phyloP scores from a whole-genome alignment of 2,888 invertebrate genomes.

The Eupeodes latifasciatus region DNA sequence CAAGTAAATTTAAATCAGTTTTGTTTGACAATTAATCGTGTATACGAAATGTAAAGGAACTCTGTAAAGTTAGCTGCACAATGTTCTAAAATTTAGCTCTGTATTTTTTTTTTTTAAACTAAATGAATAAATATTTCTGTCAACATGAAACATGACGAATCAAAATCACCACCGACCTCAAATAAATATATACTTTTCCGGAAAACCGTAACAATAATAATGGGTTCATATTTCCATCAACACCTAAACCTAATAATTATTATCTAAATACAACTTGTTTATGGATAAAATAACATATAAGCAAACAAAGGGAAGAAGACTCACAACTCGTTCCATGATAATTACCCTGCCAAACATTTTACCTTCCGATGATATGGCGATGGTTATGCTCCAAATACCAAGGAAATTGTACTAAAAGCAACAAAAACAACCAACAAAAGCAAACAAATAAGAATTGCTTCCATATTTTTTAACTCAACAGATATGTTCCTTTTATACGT shows the following conservation, averaged over 20 bases:
- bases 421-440: slow-evolving; percentile 24
- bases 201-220: background rate
- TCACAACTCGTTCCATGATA: slow-evolving; percentile 41
- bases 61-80: too few relatives aligned
- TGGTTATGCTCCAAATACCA: slow-evolving; percentile 60
- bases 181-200: too few relatives aligned
- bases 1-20: too few relatives aligned
- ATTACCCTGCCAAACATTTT: slow-evolving; percentile 43
- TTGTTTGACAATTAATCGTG: too few relatives aligned
- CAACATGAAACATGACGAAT: too few relatives aligned
- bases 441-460: slow-evolving; percentile 10
- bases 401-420: slow-evolving; percentile 41
- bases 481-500: too few relatives aligned
- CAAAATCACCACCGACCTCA: too few relatives aligned
- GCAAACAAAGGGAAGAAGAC: slow-evolving; percentile 4
- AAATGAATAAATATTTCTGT: too few relatives aligned
- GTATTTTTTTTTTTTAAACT: too few relatives aligned
- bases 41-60: too few relatives aligned
- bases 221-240: slow-evolving; percentile 58
- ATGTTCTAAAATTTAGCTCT: too few relatives aligned
- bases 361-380: slow-evolving; percentile 19
- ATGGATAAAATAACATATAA: slow-evolving; percentile 3
- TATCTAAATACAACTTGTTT: slow-evolving; percentile 45
- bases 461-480: slow-evolving; percentile 25
- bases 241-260: slow-evolving; percentile 42